Percentiles rank a stretch among this genome's conserved stretches.
Conservation (phyloP, 1,140 invertebrate genomes). For the Euwallacea similis region DNA sequence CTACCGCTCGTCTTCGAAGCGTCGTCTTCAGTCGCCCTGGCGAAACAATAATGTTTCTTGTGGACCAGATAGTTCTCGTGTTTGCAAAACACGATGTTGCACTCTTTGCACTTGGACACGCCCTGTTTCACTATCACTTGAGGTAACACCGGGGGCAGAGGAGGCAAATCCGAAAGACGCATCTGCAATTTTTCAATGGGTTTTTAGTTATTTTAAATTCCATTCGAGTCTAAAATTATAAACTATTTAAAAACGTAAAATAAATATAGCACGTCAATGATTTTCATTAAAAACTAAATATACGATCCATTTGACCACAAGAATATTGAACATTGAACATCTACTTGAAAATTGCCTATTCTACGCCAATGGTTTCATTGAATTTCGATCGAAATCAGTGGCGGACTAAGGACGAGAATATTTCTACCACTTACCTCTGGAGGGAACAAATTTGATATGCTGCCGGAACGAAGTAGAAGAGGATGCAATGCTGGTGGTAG, state of each 20-base stretch:
- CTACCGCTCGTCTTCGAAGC: slow-evolving; percentile 52
- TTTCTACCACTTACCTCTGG: slow-evolving; percentile 56
- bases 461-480: slow-evolving; percentile 48
- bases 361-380: too few relatives aligned
- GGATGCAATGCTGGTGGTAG: slow-evolving; percentile 52
- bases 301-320: background rate
- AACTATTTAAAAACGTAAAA: too few relatives aligned
- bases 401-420: too few relatives aligned
- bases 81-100: slow-evolving; percentile 96
- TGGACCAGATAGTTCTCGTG: slow-evolving; percentile 93
- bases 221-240: too few relatives aligned
- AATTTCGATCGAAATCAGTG: too few relatives aligned
- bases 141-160: slow-evolving; percentile 59
- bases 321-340: too few relatives aligned
- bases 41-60: slow-evolving; percentile 92
- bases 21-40: slow-evolving; percentile 61
- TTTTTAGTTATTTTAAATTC: background rate
- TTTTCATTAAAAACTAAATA: background rate
- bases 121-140: slow-evolving; percentile 82
- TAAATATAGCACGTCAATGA: too few relatives aligned
- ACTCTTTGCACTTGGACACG: slow-evolving; percentile 90
- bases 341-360: too few relatives aligned
- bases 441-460: slow-evolving; percentile 53
- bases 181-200: slow-evolving; percentile 52
- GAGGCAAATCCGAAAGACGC: slow-evolving; percentile 65